Evolutionary conservation across 2,888 invertebrate species (phyloP).

Genomic region (Crocallis elinguaria): DNA sequence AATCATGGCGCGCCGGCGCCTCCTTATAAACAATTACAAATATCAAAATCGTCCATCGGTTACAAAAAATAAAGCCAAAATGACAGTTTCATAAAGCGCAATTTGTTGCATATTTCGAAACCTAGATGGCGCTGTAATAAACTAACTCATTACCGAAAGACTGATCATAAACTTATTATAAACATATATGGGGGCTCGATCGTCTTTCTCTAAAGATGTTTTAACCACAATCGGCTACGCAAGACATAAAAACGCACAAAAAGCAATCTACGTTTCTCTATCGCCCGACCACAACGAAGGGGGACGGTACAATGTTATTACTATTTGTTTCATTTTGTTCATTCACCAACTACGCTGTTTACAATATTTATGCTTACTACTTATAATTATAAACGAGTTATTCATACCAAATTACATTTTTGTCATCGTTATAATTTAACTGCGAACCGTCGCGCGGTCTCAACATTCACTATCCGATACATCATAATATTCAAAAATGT

Average conservation of each 20-base stretch:
- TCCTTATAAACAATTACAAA: neutral
- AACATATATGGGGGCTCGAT: too few species aligned
- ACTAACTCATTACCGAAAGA: neutral
- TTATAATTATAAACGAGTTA: slow-evolving; percentile 54
- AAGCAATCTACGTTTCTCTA: slow-evolving; percentile 18
- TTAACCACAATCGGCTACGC: slow-evolving; percentile 1
- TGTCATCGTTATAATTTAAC: slow-evolving; percentile 51
- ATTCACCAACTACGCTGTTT: slow-evolving; percentile 42
- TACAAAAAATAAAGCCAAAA: too few species aligned
- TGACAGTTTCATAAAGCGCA: too few species aligned
- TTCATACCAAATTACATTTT: slow-evolving; percentile 48
- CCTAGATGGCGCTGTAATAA: slow-evolving; percentile 2
- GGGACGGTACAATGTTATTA: slow-evolving; percentile 24
- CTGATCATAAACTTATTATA: too few species aligned
- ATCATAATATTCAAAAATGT: neutral
- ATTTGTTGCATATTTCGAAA: neutral
- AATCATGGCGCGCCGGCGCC: neutral
- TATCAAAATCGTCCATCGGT: neutral
- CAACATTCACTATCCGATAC: slow-evolving; percentile 13
- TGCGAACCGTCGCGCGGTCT: slow-evolving; percentile 33
- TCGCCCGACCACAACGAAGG: slow-evolving; percentile 19
- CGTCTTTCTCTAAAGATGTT: neutral
- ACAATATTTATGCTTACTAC: slow-evolving; percentile 77
- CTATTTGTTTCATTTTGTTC: slow-evolving; percentile 31
- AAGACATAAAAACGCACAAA: slow-evolving; percentile 15